Base-by-base conservation (phyloP, 2,797 vertebrate genomes). In the Amazona finschi region DNA sequence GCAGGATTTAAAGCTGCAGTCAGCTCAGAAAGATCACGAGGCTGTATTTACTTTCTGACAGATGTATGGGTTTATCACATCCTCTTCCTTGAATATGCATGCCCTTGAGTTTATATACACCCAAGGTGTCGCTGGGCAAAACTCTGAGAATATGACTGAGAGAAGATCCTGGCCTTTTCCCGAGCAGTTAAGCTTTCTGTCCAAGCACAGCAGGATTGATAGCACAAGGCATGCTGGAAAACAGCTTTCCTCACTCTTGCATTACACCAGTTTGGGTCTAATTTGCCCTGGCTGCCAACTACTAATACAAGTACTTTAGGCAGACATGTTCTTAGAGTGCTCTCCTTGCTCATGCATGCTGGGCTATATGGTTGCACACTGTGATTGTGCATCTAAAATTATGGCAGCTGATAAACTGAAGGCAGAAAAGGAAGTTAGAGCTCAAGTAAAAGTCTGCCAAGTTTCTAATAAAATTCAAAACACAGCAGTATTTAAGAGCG, bases 391-490 rank as follows among this genome's bases (percentile, higher is more conserved):
- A 92, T 89, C 93, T 89, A 87, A 89, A 94, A 93, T 89, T 93
- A 93, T 66, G 89, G 85, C 73, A 89, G 76, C 95, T 94, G 89
- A 96, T 97, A 96, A 96, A 97, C 90, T 49, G 78, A 97, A 92
- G 66, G 74, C 91, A 95, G 87, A 95, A 93, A 94, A 96, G 89
- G 87, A 90, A 93, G 70, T 61, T 69, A 58, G 61, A 92, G 69
- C 89, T 96, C 77, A 69, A 50, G 67, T 12, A 77, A 73, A 75
- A 91, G 91, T 94, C 95, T 97, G 97, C 96, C 93, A 96, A 96
- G 95, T 96, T 97, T 85, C 93, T 94, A 90, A 96, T 91, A 96
- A 92, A 95, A 97, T 89, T 96, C 94, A 91, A 97, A 96, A 93
- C 94, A 92, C 89, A 97, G 97, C 88, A 97, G 95, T 94, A 90